Evolutionary conservation across 2,797 vertebrate genomes (phyloP), one percentile per base, ranked within the genome.

Genomic region (Poecilia velifera): DNA sequence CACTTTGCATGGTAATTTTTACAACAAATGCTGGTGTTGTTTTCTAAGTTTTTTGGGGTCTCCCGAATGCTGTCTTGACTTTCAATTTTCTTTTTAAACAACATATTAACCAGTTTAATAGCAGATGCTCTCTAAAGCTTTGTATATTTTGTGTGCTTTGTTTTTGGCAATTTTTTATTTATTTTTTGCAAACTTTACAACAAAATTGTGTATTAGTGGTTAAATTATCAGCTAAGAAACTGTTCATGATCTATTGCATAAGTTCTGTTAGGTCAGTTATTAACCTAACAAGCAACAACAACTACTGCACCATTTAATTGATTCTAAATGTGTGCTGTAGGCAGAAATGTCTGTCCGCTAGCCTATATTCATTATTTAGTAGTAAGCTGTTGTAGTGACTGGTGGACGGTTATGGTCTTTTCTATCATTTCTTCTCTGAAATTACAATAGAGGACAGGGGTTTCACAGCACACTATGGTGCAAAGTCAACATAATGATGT

Each of bases 1-100:
- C 31, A 66, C 59, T 76, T 34, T 46, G 59, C 45, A 39, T 74
- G 31, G 20, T 66, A 64, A 64, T 76, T 34, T 16, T 66, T 66
- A 13, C 22, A 64, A 76, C 43, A 47, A 13, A 64, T 22, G 13
- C 74, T 31, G 41, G 34, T 47, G 41, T 4, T 45, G 47, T 57
- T 53, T 53, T 36, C 3, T 53, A 31, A 22, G 25, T 9, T 20
- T 22, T 31, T 74, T n/a, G 31, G 28, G 22, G 12, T 41, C 22
- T 74, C 36, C 55, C 13, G 7, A 25, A 31, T 20, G 18, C 25
- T 74, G 16, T 55, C 1, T 36, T 41, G n/a, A n/a, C 41, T 59
- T 20, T 59, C 10, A 16, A 9, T 28, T 59, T 18, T 59, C 4
- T 4, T 55, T 51, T 36, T 74, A n/a, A 55, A 68, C 9, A 68